Conservation (phyloP, 2,888 invertebrate genomes). For the Aphodius granarius region DNA sequence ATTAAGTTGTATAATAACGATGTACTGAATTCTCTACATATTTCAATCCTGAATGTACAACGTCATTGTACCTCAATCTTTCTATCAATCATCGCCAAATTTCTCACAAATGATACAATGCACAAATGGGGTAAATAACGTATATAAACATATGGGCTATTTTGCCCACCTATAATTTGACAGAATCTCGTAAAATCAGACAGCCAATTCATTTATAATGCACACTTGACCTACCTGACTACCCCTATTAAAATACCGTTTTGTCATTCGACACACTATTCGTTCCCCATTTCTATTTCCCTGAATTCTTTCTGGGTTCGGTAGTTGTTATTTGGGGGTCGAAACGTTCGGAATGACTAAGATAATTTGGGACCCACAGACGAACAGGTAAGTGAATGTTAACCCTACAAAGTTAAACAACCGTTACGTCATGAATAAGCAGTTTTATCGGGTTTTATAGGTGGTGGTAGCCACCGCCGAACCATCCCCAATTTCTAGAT, state of each 20-base stretch:
- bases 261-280: background rate
- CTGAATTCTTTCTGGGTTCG: background rate
- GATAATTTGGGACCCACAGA: background rate
- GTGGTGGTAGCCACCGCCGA: background rate
- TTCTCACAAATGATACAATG: background rate
- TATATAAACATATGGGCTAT: background rate
- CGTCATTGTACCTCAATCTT: no score
- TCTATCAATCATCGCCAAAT: background rate
- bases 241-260: background rate
- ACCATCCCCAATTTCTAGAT: background rate
- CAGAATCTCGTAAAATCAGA: background rate
- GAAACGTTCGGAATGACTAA: background rate
- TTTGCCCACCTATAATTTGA: background rate
- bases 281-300: background rate
- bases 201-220: background rate
- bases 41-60: no score
- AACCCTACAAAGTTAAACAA: conserved; percentile 4
- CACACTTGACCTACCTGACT: background rate
- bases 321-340: background rate
- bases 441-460: background rate
- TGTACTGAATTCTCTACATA: no score
- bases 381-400: background rate
- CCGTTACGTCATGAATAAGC: conserved; percentile 12
- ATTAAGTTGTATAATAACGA: background rate
- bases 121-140: background rate